Evolutionary conservation across 2,797 vertebrate species (phyloP), one percentile per base, ranked within the genome.

Genomic region (Ctenopoma multispine): DNA sequence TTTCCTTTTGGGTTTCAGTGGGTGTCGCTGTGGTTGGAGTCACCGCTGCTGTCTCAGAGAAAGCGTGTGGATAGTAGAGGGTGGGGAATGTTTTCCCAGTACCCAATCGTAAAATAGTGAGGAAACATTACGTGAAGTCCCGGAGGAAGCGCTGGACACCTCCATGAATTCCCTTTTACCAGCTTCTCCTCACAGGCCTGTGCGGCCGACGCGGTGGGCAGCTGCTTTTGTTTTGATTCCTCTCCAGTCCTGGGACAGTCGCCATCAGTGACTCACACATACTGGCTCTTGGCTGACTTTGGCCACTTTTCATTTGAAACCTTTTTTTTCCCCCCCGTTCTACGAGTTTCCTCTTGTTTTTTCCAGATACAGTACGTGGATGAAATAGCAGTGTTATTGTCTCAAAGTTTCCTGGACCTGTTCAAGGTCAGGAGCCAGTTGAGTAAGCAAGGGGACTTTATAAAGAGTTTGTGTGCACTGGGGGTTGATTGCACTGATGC

Each of bases 371-470:
- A 86, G 81, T 84, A 62, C 3, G 44, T 68, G 82, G 78, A 87
- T 87, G 75, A 84, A 90, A 86, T 81, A 83, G 73, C 20, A 48
- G 34, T 71, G 87, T 89, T 86, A 91, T 88, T 90, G 91, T 92
- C 85, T 93, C 87, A 92, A 79, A 92, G 82, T 93, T 94, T 94
- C 92, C 90, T 92, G 87, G 85, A 87, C 85, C 77, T 79, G 85
- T 75, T 87, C 82, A 60, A 86, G 83, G 84, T 89, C 84, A 83
- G 57, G 29, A 77, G 58, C 40, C 46, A 50, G 72, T 80, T 80
- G 81, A 63, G 71, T 72, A 82, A 79, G 68, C 53, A 31, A 58
- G 65, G 69, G 77, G 59, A 77, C 61, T 86, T 82, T 82, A 54
- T 40, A 54, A 40, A 70, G 47, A 6, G 60, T 67, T 36, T 71